Evolutionary conservation across 1,140 invertebrate genomes (phyloP).

Genomic region (Drosophila sp.): DNA sequence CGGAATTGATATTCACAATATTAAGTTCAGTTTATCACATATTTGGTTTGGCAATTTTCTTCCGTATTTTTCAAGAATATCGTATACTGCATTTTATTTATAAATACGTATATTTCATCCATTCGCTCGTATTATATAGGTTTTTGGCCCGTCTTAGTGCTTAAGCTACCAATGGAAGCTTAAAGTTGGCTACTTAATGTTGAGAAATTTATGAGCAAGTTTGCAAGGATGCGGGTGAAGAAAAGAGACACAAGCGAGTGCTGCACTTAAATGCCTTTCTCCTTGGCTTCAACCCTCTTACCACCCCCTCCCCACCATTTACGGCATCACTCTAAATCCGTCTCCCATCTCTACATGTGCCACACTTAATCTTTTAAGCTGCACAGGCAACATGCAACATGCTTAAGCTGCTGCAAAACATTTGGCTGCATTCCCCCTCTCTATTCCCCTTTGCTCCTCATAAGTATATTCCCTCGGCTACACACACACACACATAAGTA

Average conservation of each 20-base stretch:
- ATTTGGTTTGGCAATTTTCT: not conserved
- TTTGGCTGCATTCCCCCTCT: conserved; percentile 46
- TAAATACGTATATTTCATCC: not conserved
- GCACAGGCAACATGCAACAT: conserved; percentile 74
- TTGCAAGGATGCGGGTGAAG: not conserved
- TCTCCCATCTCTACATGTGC: conserved; percentile 12
- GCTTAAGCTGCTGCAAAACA: conserved; percentile 77
- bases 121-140: conserved; percentile 3
- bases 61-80: no score
- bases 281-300: not conserved
- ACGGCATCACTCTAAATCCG: not conserved
- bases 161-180: conserved; percentile 66
- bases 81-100: conserved; percentile 9
- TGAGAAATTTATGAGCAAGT: conserved; percentile 57
- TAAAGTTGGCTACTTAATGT: conserved; percentile 70
- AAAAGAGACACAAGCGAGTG: conserved; percentile 23
- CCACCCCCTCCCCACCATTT: not conserved
- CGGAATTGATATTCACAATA: not conserved
- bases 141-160: conserved; percentile 19
- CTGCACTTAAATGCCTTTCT: conserved; percentile 48
- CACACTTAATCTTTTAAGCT: conserved; percentile 79
- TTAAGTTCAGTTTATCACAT: not conserved
- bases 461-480: no score
- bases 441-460: no score
- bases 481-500: not conserved